Evolutionary conservation across 2,888 invertebrate genomes (phyloP), one percentile per base, ranked within the genome.

Genomic region (Silvanus unidentatus): DNA sequence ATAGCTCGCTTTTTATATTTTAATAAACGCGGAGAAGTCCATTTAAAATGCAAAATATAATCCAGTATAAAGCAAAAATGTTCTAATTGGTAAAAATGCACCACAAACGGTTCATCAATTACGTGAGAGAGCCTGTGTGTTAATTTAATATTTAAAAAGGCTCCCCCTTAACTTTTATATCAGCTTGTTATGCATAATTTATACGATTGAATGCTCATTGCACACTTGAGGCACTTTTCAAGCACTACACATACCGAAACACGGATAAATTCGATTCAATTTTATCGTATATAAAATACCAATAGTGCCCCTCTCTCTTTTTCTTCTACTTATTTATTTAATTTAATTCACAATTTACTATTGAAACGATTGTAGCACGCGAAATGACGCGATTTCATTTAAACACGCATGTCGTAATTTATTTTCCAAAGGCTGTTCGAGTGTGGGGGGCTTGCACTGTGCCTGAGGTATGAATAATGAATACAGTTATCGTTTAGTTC

Each of bases 401-500:
- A 22, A 5, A 8, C 8, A 22, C 22, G 32, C 10, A 12, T 32
- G 32, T 32, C 32, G 32, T 12, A 32, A 32, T 9, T 32, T 32
- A n/a, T n/a, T 12, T 32, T 12, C 3, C n/a, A 32, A 32, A 28
- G 40, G 40, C 30, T 6, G 32, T 12, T 36, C 15, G 4, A 10
- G 41, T 6, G 5, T 4, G 32, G 13, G 41, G 12, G 5, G 51
- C 50, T 60, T 52, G 55, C 50, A 12, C 37, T 59, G n/a, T n/a
- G 71, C 70, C 69, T 62, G 69, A 70, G 73, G 74, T 73, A 77
- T 77, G 76, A 77, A 77, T 77, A 77, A 77, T 77, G 76, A 77
- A 77, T 76, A 73, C 66, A 73, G 75, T 77, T 77, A 77, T 77
- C 76, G 76, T 77, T 77, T 77, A 76, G 77, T 75, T 77, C 75